Evolutionary conservation across 2,888 invertebrate species (phyloP).

Genomic region (Syrista parreyssii): DNA sequence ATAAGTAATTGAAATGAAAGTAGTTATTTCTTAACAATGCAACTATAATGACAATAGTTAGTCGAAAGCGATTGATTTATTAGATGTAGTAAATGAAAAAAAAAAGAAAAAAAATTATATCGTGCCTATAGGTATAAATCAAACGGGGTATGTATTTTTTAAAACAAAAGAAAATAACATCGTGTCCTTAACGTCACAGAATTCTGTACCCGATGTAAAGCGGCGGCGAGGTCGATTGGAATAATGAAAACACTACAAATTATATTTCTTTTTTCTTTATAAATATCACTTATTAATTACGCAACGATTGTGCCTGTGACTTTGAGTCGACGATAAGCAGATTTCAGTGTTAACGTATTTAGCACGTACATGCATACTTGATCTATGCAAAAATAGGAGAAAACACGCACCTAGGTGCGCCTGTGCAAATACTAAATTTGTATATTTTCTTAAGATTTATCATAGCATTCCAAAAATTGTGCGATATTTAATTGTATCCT

Average conservation of each 20-base stretch:
- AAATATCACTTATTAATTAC: background rate
- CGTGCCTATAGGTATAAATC: background rate
- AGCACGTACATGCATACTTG: background rate
- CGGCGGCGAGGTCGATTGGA: background rate
- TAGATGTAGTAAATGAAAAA: background rate
- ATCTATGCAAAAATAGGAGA: background rate
- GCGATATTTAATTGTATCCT: background rate
- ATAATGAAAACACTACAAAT: background rate
- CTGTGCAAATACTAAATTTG: background rate
- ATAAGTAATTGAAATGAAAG: background rate
- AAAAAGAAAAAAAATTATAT: background rate
- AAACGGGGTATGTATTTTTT: background rate
- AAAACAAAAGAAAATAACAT: background rate
- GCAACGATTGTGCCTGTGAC: background rate
- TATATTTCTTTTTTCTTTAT: background rate
- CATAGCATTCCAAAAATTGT: background rate
- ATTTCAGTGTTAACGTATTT: background rate
- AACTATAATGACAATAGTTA: conserved; percentile 24
- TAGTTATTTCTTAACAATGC: conserved; percentile 10
- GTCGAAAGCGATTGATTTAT: background rate
- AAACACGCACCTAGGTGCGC: background rate
- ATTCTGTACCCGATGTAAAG: background rate
- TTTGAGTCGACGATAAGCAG: background rate
- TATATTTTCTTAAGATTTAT: background rate
- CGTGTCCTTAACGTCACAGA: background rate